phyloP scores from a whole-genome alignment of 2,113 vertebrate genomes.

The Erpornis zantholeuca region DNA sequence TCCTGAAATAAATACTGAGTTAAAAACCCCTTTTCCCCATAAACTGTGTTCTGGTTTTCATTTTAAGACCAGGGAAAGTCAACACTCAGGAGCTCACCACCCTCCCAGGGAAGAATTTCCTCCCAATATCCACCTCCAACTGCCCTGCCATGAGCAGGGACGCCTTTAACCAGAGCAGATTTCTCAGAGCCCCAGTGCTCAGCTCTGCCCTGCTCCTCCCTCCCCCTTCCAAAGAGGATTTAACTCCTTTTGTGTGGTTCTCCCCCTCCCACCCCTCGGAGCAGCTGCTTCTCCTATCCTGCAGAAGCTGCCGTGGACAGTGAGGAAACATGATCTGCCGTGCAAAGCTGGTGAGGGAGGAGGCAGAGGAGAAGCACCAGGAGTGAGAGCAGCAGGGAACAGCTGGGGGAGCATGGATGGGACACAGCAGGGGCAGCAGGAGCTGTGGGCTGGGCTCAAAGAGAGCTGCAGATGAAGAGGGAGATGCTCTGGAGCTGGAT shows the following conservation, averaged over 20 bases:
- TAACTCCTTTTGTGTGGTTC: not conserved
- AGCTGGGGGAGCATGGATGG: slow-evolving; percentile 70
- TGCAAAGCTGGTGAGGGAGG: slow-evolving; percentile 82
- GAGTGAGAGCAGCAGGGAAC: slow-evolving; percentile 81
- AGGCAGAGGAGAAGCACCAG: slow-evolving; percentile 81
- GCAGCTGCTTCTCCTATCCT: not conserved
- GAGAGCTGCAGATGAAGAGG: not conserved
- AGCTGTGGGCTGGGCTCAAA: not conserved
- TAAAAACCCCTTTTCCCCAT: too few species aligned
- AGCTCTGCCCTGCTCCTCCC: not conserved
- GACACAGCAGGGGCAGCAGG: not conserved
- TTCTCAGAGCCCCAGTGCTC: not conserved
- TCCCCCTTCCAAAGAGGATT: not conserved
- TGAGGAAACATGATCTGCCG: slow-evolving; percentile 76
- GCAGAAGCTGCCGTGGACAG: slow-evolving; percentile 85
- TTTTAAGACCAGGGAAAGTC: too few species aligned
- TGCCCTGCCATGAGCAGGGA: not conserved
- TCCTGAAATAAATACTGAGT: too few species aligned
- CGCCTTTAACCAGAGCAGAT: not conserved
- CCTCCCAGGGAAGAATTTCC: not conserved
- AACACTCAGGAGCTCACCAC: not conserved
- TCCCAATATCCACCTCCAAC: not conserved
- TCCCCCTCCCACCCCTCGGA: not conserved
- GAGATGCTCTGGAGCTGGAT: not conserved
- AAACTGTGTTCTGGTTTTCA: too few species aligned